Percentiles rank a stretch among this genome's conserved stretches.
phyloP scores from a whole-genome alignment of 2,888 invertebrate genomes.

The Philonicus albiceps region DNA sequence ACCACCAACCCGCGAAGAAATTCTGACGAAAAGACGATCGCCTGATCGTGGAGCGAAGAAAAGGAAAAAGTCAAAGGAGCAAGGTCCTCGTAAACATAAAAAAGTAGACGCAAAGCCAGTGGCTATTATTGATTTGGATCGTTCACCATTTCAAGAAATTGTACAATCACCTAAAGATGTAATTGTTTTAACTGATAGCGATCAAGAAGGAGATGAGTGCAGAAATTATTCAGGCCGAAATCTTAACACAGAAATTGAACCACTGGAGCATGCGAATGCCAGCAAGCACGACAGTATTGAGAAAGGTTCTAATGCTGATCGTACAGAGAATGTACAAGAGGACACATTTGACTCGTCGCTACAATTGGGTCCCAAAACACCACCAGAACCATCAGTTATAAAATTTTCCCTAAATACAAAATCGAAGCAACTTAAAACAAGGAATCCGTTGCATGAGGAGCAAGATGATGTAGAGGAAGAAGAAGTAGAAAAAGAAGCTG shows the following conservation, averaged over 20 bases:
- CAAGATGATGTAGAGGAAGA: conserved; percentile 64
- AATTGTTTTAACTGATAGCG: conserved; percentile 85
- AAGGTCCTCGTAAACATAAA: conserved; percentile 64
- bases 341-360: conserved; percentile 53
- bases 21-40: conserved; percentile 54
- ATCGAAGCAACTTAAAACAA: conserved; percentile 63
- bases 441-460: conserved; percentile 72
- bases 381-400: conserved; percentile 72
- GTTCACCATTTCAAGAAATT: conserved; percentile 84
- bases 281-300: conserved; percentile 44
- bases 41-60: conserved; percentile 53
- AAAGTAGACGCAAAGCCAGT: conserved; percentile 71
- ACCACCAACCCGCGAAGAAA: conserved; percentile 59
- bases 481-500: conserved; percentile 45
- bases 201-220: conserved; percentile 62
- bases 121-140: conserved; percentile 84
- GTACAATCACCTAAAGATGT: conserved; percentile 82
- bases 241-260: conserved; percentile 51
- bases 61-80: conserved; percentile 52
- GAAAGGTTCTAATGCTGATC: conserved; percentile 37
- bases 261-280: conserved; percentile 51
- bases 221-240: not conserved
- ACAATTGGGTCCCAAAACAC: conserved; percentile 74
- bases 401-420: conserved; percentile 70
- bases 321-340: conserved; percentile 47